Base-by-base conservation (phyloP, 2,113 vertebrate genomes). In the Pardalotus punctatus region DNA sequence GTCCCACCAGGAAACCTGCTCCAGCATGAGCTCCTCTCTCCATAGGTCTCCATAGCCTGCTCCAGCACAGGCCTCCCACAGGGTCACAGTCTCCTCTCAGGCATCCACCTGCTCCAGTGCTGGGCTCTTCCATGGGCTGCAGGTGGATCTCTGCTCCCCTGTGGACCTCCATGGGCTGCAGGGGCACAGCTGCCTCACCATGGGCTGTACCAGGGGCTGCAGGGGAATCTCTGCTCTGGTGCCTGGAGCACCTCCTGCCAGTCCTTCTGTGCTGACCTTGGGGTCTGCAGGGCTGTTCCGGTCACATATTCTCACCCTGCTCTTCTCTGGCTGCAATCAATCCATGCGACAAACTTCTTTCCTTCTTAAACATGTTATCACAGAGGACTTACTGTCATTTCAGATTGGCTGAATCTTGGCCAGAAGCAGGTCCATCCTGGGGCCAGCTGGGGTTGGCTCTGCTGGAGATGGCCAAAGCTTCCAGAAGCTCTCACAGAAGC, bases 31-130 rank as follows among this genome's bases (percentile, higher is more conserved):
- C 14, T 73, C 4, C 18, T 19, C 40, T 84, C 14, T 47, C 28
- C 40, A n/a, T 0, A 0, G 14, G 10, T 56, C 23, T 56, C 23
- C n/a, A 47, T 28, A 62, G 3, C 9, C 19, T 73, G 14, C 5
- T 56, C 14, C 50, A 38, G 28, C 28, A 73, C 1, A 12, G 9
- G 15, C 23, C 2, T 73, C 18, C 48, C 23, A 4, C 28, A n/a
- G 12, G 28, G 0, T 54, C 14, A 38, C 28, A 54, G 18, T 8
- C 18, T 36, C 3, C 48, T 47, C 22, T 54, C 10, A 54, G 22
- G 14, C 48, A 38, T 23, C 28, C 4, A 2, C 2, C 14, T 65
- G 4, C 29, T 65, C 12, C 5, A 16, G 3, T n/a, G 42, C n/a
- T 29, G 35, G 24, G 24, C 24, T 65, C 20, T 20, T 65, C 8